These are phyloP conservation scores for Acleris cristana DNA, from an alignment of 2,888 invertebrate species.

Conservation along the genomic window DNA sequence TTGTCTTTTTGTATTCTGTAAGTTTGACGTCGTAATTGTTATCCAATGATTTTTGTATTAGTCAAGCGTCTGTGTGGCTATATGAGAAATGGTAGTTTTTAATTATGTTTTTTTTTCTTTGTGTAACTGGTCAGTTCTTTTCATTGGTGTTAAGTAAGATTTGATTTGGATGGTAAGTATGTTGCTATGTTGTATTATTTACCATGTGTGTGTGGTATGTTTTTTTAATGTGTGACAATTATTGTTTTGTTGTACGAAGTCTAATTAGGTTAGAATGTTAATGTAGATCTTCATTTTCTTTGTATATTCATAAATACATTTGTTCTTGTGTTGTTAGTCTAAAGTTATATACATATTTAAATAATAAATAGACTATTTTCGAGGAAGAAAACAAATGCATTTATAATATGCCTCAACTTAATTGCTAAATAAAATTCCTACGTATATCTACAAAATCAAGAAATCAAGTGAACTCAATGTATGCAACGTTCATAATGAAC, in stretches of 20 bases:
- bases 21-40: slow-evolving; percentile 42
- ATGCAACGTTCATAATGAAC: too few relatives aligned
- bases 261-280: slow-evolving; percentile 26
- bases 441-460: too few relatives aligned
- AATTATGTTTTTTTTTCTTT: not conserved
- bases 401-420: too few relatives aligned
- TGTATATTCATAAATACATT: not conserved
- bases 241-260: slow-evolving; percentile 33
- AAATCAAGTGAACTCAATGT: too few relatives aligned
- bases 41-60: slow-evolving; percentile 39
- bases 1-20: slow-evolving; percentile 48
- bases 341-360: too few relatives aligned
- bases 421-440: too few relatives aligned
- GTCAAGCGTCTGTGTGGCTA: not conserved
- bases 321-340: not conserved
- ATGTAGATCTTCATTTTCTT: slow-evolving; percentile 3
- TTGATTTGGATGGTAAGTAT: slow-evolving; percentile 18
- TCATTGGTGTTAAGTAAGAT: not conserved
- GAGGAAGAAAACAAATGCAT: too few relatives aligned
- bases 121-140: not conserved
- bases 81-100: not conserved
- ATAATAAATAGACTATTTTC: too few relatives aligned
- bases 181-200: slow-evolving; percentile 27
- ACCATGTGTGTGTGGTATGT: slow-evolving; percentile 27
- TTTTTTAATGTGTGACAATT: slow-evolving; percentile 18